Evolutionary conservation across 2,888 invertebrate species (phyloP), one percentile per base, ranked within the genome.

Genomic region (Halictus ligatus): DNA sequence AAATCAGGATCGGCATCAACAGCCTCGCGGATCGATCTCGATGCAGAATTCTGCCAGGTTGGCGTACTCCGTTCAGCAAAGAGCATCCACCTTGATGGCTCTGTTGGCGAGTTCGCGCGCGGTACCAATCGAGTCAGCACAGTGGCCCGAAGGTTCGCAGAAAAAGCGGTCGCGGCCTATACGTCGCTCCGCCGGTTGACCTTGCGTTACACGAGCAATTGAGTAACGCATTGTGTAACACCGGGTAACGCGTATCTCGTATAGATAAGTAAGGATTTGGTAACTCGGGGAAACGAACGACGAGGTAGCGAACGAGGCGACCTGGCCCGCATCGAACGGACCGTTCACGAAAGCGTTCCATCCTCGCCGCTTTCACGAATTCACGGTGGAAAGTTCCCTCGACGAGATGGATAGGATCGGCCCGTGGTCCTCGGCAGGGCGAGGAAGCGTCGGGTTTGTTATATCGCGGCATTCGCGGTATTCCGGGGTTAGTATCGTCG

Each of bases 401-500:
- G 64, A 25, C 71, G 71, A 18, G 18, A 43, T 21, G 29, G 46
- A 73, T 40, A 3, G 69, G 21, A 75, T 54, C 21, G n/a, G 18
- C 1, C n/a, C 18, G 25, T 48, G 50, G 50, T 54, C 50, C 50
- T 43, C 73, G 0, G 10, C 43, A 15, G 64, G 64, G 64, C 46
- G 64, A 83, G 29, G 60, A 64, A 71, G 78, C 71, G n/a, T 58
- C 21, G 12, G 5, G n/a, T n/a, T 60, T 60, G 73, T 54, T 43
- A 67, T 35, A 81, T 50, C 18, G 78, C 84, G 85, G 81, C 75
- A 88, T 85, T 78, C 78, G 75, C 67, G 88, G 85, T 80, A 83
- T 85, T 83, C 79, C 87, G 75, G 85, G 88, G 87, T 88, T 83
- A 88, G 81, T 83, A 83, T 81, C 67, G 40, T 88, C 88, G 88